Conservation (phyloP, 53 echinoderm and acorn worm genomes). For the Pentamera pediparva region DNA sequence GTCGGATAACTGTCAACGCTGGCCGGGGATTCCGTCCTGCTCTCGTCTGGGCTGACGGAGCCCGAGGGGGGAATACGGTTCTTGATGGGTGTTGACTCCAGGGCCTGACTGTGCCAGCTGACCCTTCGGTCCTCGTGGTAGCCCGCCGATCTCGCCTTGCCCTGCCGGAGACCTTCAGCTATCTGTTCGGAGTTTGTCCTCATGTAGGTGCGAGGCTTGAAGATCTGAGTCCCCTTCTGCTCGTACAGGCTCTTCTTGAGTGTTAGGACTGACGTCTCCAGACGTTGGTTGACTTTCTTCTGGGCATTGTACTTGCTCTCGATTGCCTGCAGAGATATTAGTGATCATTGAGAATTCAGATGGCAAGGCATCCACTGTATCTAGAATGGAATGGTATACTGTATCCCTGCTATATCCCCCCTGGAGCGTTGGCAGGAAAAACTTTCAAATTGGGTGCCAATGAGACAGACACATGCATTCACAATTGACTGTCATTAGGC, state of each 20-base stretch:
- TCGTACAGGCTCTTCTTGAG: constrained; percentile 60
- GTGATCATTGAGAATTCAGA: no score
- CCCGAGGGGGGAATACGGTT: neutral
- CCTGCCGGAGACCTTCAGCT: neutral
- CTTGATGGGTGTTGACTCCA: neutral
- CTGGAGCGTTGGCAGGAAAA: no score
- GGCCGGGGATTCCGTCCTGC: neutral
- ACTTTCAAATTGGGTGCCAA: no score
- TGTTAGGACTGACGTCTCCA: constrained; percentile 68
- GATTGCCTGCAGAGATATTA: no score
- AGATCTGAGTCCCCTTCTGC: neutral
- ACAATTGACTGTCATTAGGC: no score
- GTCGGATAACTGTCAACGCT: no score
- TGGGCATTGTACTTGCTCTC: constrained; percentile 75
- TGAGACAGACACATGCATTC: no score
- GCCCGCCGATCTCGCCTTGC: neutral
- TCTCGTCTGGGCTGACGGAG: neutral
- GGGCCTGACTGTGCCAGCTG: neutral
- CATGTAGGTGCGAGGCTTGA: neutral
- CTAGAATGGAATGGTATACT: no score
- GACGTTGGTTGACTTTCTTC: constrained; percentile 77
- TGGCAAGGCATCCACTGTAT: no score
- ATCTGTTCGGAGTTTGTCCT: constrained; percentile 25
- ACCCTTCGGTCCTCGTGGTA: neutral
- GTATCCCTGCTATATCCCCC: no score